Conservation (phyloP, 92 coral and sea anemone genomes). For the Epizoanthus scotinus region DNA sequence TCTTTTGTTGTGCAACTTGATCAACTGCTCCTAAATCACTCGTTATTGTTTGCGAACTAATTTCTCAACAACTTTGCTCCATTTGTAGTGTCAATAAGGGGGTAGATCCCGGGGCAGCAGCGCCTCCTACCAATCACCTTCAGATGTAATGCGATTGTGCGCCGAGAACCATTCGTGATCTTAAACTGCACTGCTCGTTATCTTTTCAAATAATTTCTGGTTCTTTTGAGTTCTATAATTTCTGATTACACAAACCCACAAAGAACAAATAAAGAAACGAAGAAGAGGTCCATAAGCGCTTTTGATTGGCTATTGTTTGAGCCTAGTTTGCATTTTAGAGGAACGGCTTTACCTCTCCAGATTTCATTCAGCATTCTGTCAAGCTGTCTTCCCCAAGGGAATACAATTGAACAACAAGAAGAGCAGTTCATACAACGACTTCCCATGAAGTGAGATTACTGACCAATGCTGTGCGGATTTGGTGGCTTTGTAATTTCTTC, state of each 20-base stretch:
- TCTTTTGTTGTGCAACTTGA: slow-evolving; percentile 37
- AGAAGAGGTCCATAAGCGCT: slow-evolving; percentile 1
- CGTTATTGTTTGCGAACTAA: slow-evolving; percentile 32
- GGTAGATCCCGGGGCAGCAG: slow-evolving; percentile 20
- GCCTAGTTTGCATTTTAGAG: slow-evolving; percentile 26
- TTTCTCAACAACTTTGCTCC: slow-evolving; percentile 27
- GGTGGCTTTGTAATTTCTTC: slow-evolving; percentile 50
- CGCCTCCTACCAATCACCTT: slow-evolving; percentile 31
- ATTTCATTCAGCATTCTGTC: too few species aligned
- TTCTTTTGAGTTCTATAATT: slow-evolving; percentile 15
- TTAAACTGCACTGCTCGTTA: background rate
- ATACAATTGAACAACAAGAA: slow-evolving; percentile 9
- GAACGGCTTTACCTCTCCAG: background rate
- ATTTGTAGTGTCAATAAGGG: slow-evolving; percentile 42
- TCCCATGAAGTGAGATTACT: slow-evolving; percentile 39
- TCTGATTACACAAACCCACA: slow-evolving; percentile 18
- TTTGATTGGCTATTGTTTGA: slow-evolving; percentile 38
- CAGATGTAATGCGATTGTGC: slow-evolving; percentile 3
- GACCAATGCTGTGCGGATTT: slow-evolving; percentile 40
- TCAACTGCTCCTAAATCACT: slow-evolving; percentile 27
- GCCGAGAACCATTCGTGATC: background rate
- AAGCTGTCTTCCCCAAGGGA: background rate
- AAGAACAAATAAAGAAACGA: slow-evolving; percentile 16
- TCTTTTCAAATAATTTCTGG: background rate
- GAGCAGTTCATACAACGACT: slow-evolving; percentile 29